phyloP scores from a whole-genome alignment of 1,140 invertebrate species.

The Monomorium pharaonis region DNA sequence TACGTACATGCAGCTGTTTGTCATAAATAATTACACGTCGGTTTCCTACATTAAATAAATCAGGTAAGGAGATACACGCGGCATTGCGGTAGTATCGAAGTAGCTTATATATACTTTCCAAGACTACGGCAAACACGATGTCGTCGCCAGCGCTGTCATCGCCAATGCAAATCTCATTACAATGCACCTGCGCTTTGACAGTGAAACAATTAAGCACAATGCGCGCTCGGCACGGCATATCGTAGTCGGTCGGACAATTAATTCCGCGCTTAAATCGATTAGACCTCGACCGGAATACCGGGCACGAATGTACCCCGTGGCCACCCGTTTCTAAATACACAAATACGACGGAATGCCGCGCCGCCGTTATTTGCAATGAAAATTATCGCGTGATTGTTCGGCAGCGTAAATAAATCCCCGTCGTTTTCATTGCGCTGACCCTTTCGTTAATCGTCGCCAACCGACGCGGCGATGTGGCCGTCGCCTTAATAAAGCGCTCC shows the following conservation, averaged over 20 bases:
- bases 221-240: constrained; percentile 19
- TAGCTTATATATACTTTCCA: background rate
- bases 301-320: constrained; percentile 25
- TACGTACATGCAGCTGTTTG: background rate
- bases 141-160: constrained; percentile 18
- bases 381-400: constrained; percentile 56
- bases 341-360: constrained; percentile 35
- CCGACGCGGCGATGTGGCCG: background rate
- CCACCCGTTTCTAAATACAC: constrained; percentile 21
- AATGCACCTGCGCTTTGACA: constrained; percentile 28
- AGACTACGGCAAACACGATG: background rate
- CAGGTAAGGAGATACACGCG: background rate
- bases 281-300: constrained; percentile 42
- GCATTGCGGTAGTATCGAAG: background rate
- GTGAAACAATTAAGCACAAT: constrained; percentile 23
- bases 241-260: constrained; percentile 44
- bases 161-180: constrained; percentile 25
- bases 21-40: background rate
- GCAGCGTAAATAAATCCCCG: constrained; percentile 33
- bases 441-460: constrained; percentile 58
- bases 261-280: constrained; percentile 53
- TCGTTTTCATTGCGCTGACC: constrained; percentile 41
- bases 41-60: background rate
- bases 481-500: constrained; percentile 47
- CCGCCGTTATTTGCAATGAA: constrained; percentile 51